Evolutionary conservation across 1,140 invertebrate species (phyloP).

Genomic region (Papilio xuthus): DNA sequence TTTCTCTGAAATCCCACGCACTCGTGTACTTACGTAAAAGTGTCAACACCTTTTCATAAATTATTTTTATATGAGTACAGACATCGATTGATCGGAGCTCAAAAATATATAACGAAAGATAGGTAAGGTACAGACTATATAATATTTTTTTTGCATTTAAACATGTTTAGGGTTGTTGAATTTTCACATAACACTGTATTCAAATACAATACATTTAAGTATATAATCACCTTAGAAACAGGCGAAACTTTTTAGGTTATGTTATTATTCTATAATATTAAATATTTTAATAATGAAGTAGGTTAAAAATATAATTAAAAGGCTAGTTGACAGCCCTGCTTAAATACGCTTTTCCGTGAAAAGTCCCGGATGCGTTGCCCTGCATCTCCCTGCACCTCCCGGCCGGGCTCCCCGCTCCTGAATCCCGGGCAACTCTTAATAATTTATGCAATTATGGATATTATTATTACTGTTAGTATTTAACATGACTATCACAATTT

Average conservation of each 20-base stretch:
- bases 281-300: no score
- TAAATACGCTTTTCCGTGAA: neutral
- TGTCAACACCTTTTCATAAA: conserved; percentile 7
- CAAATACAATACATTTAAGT: no score
- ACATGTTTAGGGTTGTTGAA: neutral
- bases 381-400: neutral
- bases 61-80: conserved; percentile 1
- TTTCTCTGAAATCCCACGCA: conserved; percentile 3
- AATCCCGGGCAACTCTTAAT: neutral
- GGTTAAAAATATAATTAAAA: no score
- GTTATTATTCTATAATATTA: no score
- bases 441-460: conserved; percentile 20
- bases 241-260: no score
- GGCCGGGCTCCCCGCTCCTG: neutral
- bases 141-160: neutral
- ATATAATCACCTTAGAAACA: no score
- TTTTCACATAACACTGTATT: neutral
- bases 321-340: neutral
- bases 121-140: neutral
- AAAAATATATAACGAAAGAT: neutral
- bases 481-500: neutral
- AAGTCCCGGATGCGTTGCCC: neutral
- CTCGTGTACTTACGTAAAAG: neutral
- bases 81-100: neutral
- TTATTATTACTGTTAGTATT: no score